Evolutionary conservation across 2,797 vertebrate genomes (phyloP).

Genomic region (Thaleichthys pacificus): DNA sequence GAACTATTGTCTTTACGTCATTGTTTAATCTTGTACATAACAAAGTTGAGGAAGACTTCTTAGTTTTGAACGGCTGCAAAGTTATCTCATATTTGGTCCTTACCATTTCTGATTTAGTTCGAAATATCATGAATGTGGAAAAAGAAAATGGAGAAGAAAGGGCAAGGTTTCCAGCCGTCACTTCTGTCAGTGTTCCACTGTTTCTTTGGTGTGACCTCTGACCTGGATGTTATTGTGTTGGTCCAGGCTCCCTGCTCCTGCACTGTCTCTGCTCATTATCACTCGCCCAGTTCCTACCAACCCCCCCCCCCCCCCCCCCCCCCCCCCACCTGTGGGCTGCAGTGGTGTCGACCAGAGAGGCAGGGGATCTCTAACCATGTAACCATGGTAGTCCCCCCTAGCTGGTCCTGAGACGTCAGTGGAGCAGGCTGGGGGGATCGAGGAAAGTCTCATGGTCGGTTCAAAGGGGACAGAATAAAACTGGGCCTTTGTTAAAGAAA

Average conservation of each 20-base stretch:
- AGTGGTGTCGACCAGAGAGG: constrained; percentile 42
- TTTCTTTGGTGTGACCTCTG: constrained; percentile 24
- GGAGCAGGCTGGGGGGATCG: no score
- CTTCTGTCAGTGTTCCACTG: constrained; percentile 53
- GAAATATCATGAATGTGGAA: constrained; percentile 44
- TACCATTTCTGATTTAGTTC: constrained; percentile 44
- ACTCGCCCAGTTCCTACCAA: constrained; percentile 36
- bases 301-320: background rate
- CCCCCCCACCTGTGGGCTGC: constrained; percentile 37
- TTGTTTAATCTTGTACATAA: constrained; percentile 76
- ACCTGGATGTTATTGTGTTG: constrained; percentile 30
- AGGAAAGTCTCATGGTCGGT: background rate
- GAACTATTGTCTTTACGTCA: constrained; percentile 58
- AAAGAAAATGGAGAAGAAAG: constrained; percentile 31
- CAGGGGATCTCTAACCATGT: constrained; percentile 25
- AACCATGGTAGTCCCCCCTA: constrained; percentile 22
- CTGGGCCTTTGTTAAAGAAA: constrained; percentile 29
- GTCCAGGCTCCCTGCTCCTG: constrained; percentile 4
- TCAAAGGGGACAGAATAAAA: constrained; percentile 30
- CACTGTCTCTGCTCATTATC: constrained; percentile 19
- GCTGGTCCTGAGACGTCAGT: background rate
- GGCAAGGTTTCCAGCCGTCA: constrained; percentile 45
- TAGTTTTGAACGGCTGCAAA: constrained; percentile 54
- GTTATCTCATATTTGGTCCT: constrained; percentile 37
- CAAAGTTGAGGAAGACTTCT: constrained; percentile 56